Evolutionary conservation across 1,140 invertebrate species (phyloP).

Genomic region (Zaprionus ornatus): DNA sequence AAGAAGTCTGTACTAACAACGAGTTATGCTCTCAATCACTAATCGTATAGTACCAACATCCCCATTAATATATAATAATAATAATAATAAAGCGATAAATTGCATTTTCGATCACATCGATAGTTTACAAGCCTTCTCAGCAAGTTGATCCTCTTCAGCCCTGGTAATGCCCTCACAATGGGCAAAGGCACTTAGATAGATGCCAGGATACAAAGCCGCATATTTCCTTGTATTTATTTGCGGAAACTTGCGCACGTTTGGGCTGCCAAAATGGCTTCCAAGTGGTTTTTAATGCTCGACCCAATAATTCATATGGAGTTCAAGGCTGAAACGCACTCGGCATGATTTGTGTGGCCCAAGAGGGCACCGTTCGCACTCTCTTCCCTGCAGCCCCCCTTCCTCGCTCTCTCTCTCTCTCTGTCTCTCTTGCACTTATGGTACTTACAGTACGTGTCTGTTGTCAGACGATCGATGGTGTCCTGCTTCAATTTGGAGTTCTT

Average conservation of each 20-base stretch:
- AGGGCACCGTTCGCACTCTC: not conserved
- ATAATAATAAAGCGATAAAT: no score
- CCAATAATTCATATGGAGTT: slow-evolving; percentile 62
- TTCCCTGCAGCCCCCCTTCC: no score
- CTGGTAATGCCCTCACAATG: not conserved
- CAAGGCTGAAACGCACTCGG: slow-evolving; percentile 53
- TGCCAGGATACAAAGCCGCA: slow-evolving; percentile 9
- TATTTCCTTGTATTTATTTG: slow-evolving; percentile 30
- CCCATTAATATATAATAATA: no score
- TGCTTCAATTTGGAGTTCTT: slow-evolving; percentile 97
- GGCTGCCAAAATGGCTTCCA: slow-evolving; percentile 70
- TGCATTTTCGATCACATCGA: not conserved
- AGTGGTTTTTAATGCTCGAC: slow-evolving; percentile 33
- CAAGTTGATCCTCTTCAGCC: not conserved
- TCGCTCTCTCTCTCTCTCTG: not conserved
- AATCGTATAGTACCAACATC: no score
- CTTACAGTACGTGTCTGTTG: slow-evolving; percentile 96
- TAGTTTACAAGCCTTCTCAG: not conserved
- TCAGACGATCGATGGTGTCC: slow-evolving; percentile 94
- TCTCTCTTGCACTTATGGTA: slow-evolving; percentile 66
- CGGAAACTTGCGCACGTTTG: slow-evolving; percentile 44
- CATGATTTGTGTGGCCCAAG: slow-evolving; percentile 44
- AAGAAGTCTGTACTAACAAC: no score
- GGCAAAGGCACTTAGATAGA: slow-evolving; percentile 23
- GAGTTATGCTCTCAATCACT: no score